Evolutionary conservation across 1,140 invertebrate genomes (phyloP).

Genomic region (Bradysia coprophila): DNA sequence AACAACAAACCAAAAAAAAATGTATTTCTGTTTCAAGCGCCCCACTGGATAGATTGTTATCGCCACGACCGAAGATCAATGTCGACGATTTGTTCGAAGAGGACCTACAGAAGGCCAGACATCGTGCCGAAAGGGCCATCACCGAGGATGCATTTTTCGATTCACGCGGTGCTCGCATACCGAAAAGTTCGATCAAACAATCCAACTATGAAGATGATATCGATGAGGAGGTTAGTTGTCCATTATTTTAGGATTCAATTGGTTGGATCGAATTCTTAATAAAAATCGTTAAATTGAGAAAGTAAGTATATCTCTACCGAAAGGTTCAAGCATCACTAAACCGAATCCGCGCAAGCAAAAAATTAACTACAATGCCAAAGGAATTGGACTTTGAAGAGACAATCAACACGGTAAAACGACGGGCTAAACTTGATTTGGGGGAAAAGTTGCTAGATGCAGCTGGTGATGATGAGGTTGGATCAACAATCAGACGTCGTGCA

Average conservation of each 20-base stretch:
- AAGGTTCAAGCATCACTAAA: conserved; percentile 1
- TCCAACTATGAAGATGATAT: conserved; percentile 19
- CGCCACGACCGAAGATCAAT: neutral
- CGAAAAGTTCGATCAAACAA: conserved; percentile 24
- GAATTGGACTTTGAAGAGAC: conserved; percentile 2
- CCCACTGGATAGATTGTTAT: neutral
- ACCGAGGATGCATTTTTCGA: conserved; percentile 20
- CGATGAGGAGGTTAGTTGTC: conserved; percentile 24
- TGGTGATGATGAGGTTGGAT: conserved; percentile 1
- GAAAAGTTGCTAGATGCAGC: neutral
- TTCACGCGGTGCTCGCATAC: conserved; percentile 24
- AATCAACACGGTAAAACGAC: neutral
- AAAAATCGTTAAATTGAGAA: neutral
- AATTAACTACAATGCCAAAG: neutral
- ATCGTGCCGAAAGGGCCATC: conserved; percentile 9
- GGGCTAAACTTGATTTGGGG: neutral
- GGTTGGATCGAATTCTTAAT: neutral
- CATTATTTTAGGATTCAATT: neutral
- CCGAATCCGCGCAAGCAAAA: conserved; percentile 2
- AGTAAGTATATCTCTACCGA: neutral
- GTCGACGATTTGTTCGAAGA: neutral
- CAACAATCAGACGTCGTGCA: neutral
- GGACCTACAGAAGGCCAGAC: conserved; percentile 4
- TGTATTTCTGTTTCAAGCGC: neutral
- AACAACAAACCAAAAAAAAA: neutral